phyloP scores from a whole-genome alignment of 2,797 vertebrate genomes.

The Macroramphosus scolopax region DNA sequence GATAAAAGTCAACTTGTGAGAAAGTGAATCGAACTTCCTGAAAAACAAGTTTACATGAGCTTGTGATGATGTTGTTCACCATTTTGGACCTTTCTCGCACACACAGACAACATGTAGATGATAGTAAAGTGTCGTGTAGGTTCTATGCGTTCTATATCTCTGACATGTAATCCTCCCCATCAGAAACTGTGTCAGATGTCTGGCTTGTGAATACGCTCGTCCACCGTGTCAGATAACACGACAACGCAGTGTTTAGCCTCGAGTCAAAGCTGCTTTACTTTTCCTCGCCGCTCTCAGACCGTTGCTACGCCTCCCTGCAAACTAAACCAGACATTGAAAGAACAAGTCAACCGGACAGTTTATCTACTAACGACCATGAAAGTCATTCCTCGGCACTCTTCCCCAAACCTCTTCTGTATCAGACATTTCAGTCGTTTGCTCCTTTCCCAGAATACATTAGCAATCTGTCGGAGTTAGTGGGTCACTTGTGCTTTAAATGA shows the following conservation, averaged over 20 bases:
- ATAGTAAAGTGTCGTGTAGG: no score
- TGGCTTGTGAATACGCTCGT: conserved; percentile 21
- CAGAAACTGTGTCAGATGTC: conserved; percentile 46
- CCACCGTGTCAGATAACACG: conserved; percentile 10
- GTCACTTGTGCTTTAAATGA: conserved; percentile 23
- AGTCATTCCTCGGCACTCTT: not conserved
- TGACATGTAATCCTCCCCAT: not conserved
- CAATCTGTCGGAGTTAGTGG: conserved; percentile 5
- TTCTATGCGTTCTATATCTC: no score
- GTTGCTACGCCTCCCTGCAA: not conserved
- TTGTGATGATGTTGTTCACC: no score
- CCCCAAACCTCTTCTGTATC: not conserved
- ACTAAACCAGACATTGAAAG: not conserved
- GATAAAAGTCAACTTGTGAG: no score
- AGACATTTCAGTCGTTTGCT: no score
- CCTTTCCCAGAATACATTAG: not conserved
- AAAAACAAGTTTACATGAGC: no score
- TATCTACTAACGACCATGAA: no score
- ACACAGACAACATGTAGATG: no score
- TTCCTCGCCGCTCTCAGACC: conserved; percentile 12
- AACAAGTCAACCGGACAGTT: not conserved
- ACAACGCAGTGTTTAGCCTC: not conserved
- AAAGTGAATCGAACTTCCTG: no score
- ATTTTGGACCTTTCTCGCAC: no score
- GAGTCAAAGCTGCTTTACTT: conserved; percentile 39